Base-by-base conservation (phyloP, 2,888 invertebrate genomes). In the Tuta absoluta region DNA sequence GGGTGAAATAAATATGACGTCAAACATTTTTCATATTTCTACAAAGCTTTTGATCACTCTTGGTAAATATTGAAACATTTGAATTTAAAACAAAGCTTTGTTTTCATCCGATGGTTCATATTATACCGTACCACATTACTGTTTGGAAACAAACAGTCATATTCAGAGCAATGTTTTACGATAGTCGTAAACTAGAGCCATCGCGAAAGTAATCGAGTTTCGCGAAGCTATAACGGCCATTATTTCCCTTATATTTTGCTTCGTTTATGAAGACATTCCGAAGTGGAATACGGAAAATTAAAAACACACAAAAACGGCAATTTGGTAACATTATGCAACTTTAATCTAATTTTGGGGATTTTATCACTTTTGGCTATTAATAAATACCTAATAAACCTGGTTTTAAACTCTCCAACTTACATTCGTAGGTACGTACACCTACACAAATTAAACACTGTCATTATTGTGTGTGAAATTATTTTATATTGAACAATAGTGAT, bases 181-280 rank as follows among this genome's bases (percentile, higher is more conserved):
- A 76, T 72, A 67, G 73, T 72, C 78, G 70, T 82, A 83, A 83
- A 77, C 72, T 74, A 75, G 63, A 64, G 71, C 72, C 69, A 76
- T 79, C 74, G 75, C 71, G 68, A 68, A 70, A 74, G 75, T 78
- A 80, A 80, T 81, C 73, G 76, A 77, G 74, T 78, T 78, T 69
- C 65, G 66, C 64, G 58, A 63, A 48, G 62, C 66, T 65, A 65
- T 70, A 72, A 73, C 67, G 72, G 66, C 70, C 67, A 66, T 75
- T 73, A 74, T 75, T 74, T 65, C 69, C 65, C 65, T 68, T 69
- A 68, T 67, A 23, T 68, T 67, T 63, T 62, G 57, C 48, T 4
- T 62, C 66, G 45, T 62, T 62, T 56, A 23, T 4, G 53, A 23
- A 53, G 62, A 62, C 38, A 41, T 38, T 17, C 23, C 19, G 11